Percentiles rank a stretch among this genome's conserved stretches.
These are phyloP conservation scores for Coenonympha arcania DNA, from an alignment of 2,888 invertebrate species.

Conservation along the genomic window DNA sequence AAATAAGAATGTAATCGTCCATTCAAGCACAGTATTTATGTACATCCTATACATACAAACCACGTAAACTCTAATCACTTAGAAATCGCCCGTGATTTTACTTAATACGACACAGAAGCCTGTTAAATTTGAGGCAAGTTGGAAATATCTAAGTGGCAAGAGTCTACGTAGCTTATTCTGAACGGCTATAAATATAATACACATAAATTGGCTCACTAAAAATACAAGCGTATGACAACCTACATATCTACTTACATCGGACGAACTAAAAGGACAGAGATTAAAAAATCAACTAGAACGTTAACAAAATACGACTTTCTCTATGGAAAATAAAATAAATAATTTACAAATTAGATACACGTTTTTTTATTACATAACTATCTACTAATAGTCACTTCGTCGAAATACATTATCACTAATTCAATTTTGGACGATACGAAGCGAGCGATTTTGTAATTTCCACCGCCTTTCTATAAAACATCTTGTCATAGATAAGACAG, in stretches of 20 bases:
- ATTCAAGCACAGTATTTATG: conserved; percentile 58
- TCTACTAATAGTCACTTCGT: conserved; percentile 66
- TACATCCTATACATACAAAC: conserved; percentile 29
- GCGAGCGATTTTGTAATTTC: conserved; percentile 40
- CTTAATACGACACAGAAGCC: background rate
- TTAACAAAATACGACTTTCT: conserved; percentile 75
- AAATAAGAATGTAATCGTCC: conserved; percentile 53
- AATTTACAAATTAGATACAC: conserved; percentile 74
- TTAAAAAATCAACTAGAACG: conserved; percentile 74
- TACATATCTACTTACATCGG: conserved; percentile 63
- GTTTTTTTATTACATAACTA: conserved; percentile 57
- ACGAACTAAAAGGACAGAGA: conserved; percentile 66
- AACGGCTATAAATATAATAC: conserved; percentile 63
- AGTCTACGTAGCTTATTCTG: conserved; percentile 45
- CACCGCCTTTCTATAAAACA: no score
- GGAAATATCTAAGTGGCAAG: background rate
- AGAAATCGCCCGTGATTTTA: background rate
- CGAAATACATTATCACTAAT: conserved; percentile 61
- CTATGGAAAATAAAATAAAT: conserved; percentile 72
- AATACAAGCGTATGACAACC: conserved; percentile 73
- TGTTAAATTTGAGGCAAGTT: background rate
- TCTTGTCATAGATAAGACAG: no score
- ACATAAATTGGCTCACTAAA: conserved; percentile 69
- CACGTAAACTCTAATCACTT: conserved; percentile 26
- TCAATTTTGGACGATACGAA: conserved; percentile 43